These are phyloP conservation scores for Arctia plantaginis DNA, from an alignment of 2,888 invertebrate species.

Conservation along the genomic window DNA sequence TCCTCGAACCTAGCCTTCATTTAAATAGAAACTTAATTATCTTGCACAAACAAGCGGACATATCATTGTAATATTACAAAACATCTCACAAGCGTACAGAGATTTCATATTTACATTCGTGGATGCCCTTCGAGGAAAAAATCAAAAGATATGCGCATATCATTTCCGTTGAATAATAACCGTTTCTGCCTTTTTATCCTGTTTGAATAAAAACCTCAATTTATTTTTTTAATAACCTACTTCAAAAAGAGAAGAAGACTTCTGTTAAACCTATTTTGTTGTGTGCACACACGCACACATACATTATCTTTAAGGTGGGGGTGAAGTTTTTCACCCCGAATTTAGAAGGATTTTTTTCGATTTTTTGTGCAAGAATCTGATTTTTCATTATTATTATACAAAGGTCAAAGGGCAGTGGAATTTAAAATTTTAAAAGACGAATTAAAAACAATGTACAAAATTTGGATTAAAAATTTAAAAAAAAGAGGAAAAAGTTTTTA, in stretches of 20 bases:
- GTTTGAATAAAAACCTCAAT: constrained; percentile 7
- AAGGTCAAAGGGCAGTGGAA: neutral
- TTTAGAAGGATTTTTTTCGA: no score
- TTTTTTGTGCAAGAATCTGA: neutral
- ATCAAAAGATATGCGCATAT: constrained; percentile 29
- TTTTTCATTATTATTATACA: neutral
- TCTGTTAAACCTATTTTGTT: neutral
- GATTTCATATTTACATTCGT: constrained; percentile 15
- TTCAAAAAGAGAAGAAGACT: neutral
- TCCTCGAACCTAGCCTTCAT: neutral
- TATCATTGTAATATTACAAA: neutral
- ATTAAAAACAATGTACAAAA: no score
- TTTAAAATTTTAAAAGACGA: no score
- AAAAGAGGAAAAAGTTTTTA: no score
- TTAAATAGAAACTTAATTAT: constrained; percentile 3
- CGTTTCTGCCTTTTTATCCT: constrained; percentile 15
- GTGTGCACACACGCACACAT: no score
- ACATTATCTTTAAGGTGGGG: no score
- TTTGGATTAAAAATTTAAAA: no score
- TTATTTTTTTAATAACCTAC: neutral
- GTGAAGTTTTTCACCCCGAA: no score
- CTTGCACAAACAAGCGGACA: neutral
- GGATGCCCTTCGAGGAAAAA: constrained; percentile 11
- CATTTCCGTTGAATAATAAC: constrained; percentile 28
- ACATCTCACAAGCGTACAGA: constrained; percentile 10